Evolutionary conservation across 2,113 vertebrate species (phyloP).

Genomic region (Hippocampus comes): DNA sequence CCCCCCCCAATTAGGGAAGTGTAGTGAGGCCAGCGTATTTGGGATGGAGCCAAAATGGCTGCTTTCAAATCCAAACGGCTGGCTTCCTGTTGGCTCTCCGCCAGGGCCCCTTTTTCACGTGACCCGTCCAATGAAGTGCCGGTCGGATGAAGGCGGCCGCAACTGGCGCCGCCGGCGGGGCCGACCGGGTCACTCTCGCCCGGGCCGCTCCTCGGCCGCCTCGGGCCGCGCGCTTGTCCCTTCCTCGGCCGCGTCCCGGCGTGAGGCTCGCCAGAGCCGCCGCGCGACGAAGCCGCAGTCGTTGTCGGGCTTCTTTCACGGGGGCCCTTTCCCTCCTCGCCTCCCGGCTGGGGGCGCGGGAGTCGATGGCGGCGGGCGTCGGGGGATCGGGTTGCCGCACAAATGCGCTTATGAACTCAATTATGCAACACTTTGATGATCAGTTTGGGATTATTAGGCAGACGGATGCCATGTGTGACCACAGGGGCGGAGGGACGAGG

Average conservation of each 20-base stretch:
- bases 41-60: not conserved
- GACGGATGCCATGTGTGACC: conserved; percentile 57
- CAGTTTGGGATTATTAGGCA: conserved; percentile 52
- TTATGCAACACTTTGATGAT: conserved; percentile 66
- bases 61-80: not conserved
- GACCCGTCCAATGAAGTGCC: conserved; percentile 15
- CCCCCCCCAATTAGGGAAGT: too few species aligned
- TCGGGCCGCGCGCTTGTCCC: conserved; percentile 13
- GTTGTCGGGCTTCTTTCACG: conserved; percentile 34
- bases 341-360: not conserved
- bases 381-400: conserved; percentile 52
- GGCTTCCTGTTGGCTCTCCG: not conserved
- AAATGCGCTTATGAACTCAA: conserved; percentile 68
- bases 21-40: too few species aligned
- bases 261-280: conserved; percentile 42
- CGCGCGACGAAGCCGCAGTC: conserved; percentile 55
- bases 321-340: conserved; percentile 13
- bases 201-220: conserved; percentile 40
- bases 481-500: conserved; percentile 42
- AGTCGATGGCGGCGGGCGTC: conserved; percentile 13
- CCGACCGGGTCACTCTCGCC: conserved; percentile 39
- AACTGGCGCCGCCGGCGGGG: conserved; percentile 49
- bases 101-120: too few species aligned
- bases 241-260: conserved; percentile 16
- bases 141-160: conserved; percentile 63